Conservation (phyloP, 2,797 vertebrate species). For the Squalus acanthias region DNA sequence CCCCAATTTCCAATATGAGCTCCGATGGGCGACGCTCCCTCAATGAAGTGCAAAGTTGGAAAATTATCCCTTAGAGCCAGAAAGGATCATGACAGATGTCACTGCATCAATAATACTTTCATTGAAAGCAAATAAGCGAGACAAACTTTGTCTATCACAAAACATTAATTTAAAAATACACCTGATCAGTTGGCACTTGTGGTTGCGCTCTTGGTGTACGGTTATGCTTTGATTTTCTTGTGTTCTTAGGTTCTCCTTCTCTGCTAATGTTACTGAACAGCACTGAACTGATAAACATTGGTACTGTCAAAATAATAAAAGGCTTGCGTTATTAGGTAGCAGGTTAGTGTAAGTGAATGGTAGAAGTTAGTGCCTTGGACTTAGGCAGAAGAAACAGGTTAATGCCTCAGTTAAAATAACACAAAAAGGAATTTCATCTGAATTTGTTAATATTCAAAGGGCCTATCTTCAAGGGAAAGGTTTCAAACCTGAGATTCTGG, state of each 20-base stretch:
- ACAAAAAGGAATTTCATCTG: background rate
- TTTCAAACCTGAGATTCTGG: background rate
- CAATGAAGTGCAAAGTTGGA: background rate
- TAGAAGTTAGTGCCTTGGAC: background rate
- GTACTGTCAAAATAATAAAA: background rate
- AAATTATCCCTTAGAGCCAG: background rate
- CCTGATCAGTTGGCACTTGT: background rate
- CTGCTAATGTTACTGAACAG: background rate
- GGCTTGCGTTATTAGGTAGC: background rate
- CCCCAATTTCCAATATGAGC: constrained; percentile 48
- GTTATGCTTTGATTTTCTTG: background rate
- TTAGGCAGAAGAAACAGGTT: background rate
- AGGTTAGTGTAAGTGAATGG: background rate
- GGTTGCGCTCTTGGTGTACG: background rate
- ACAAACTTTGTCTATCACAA: constrained; percentile 35
- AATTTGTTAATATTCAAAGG: background rate
- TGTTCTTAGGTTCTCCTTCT: background rate
- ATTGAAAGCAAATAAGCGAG: constrained; percentile 72
- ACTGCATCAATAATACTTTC: constrained; percentile 63
- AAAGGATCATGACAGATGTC: constrained; percentile 29
- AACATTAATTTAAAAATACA: constrained; percentile 7
- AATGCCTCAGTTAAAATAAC: background rate
- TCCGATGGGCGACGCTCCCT: constrained; percentile 47
- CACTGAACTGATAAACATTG: background rate
- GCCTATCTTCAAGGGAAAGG: background rate